Evolutionary conservation across 2,888 invertebrate genomes (phyloP), one percentile per base, ranked within the genome.

Genomic region (Rhopalosiphum nymphaeae): DNA sequence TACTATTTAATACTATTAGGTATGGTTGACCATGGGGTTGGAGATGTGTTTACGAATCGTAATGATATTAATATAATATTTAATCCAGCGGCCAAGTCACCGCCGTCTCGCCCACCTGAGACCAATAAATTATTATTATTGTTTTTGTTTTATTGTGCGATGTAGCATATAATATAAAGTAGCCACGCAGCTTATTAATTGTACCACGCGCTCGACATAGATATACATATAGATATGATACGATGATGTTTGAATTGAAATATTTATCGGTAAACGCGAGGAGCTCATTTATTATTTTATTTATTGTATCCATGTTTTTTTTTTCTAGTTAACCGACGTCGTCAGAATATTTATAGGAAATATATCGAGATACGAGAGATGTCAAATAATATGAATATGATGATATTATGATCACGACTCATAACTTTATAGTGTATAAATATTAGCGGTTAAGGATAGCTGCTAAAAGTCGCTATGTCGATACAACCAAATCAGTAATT

Each of bases 101-200:
- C 29, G 86, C 25, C 46, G 86, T 87, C 36, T 91, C 84, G 49
- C 87, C 87, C 92, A 67, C 92, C 46, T 36, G 49, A 92, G 87
- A 92, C 92, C 92, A 92, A 92, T 92, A 36, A 78, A 78, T 78
- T 78, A 78, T 21, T 78, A 36, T 36, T n/a, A n/a, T 67, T n/a
- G 16, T n/a, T 21, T 16, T 67, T 67, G 7, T 78, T 36, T 21
- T 78, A 7, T 78, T 36, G 67, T 78, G 5, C 21, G 67, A 21
- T 36, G 67, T 16, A 78, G 5, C 16, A 26, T 29, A 57, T 57
- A 46, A 46, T 29, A 57, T 57, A 13, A 49, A 61, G 86, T 92
- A 87, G 92, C 61, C 7, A 16, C 57, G 36, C 87, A 56, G 36
- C 78, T 53, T 85, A 57, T 89, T 89, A 53, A 53, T 88, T 36